Percentiles rank a stretch among this genome's conserved stretches.
Evolutionary conservation across 2,113 vertebrate species (phyloP).

Genomic region (Hyla sarda): DNA sequence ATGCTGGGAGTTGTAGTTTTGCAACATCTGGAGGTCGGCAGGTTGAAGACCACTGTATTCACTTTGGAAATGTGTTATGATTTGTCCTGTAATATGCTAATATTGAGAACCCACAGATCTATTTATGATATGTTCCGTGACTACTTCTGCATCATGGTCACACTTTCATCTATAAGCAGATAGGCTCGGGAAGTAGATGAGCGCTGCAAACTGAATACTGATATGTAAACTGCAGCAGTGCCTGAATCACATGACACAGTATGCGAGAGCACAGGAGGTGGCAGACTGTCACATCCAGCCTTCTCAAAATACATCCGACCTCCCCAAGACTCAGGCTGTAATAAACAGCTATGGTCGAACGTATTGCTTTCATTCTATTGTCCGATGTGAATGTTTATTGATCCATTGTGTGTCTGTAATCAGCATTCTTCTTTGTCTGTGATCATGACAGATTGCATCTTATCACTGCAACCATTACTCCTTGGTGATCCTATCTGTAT

Average conservation of each 20-base stretch:
- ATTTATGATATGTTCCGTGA: neutral
- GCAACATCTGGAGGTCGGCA: no score
- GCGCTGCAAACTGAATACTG: conserved; percentile 51
- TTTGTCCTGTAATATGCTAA: neutral
- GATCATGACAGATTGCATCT: neutral
- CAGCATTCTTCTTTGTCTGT: neutral
- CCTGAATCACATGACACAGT: conserved; percentile 25
- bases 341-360: neutral
- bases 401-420: neutral
- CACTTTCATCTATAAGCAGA: conserved; percentile 42
- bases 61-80: neutral
- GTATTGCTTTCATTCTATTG: neutral
- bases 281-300: conserved; percentile 29
- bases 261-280: conserved; percentile 25
- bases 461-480: neutral
- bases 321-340: neutral
- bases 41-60: neutral
- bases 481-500: neutral
- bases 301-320: neutral
- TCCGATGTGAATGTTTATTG: conserved; percentile 5
- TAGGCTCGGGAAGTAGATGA: conserved; percentile 14
- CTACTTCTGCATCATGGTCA: conserved; percentile 40
- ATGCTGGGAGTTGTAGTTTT: no score
- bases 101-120: neutral
- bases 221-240: conserved; percentile 59